Evolutionary conservation across 2,888 invertebrate species (phyloP).

Genomic region (Polydesmus complanatus): DNA sequence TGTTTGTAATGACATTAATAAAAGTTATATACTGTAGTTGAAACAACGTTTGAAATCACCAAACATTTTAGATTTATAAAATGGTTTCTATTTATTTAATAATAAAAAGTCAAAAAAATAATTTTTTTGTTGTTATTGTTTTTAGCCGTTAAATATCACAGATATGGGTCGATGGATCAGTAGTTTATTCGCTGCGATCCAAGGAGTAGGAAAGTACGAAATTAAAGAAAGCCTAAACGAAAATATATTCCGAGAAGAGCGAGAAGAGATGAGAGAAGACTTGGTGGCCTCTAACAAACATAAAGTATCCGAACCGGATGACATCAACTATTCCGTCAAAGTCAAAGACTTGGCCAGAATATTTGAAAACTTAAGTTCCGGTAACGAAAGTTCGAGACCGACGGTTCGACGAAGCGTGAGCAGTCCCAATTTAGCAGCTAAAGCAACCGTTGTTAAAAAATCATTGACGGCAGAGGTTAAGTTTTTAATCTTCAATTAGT

Average conservation of each 20-base stretch:
- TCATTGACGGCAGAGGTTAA: too few relatives aligned
- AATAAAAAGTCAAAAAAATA: too few relatives aligned
- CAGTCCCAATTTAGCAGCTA: background rate
- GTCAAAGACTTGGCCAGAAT: background rate
- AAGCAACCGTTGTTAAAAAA: background rate
- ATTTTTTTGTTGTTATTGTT: background rate
- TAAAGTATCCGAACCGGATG: background rate
- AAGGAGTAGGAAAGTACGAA: slow-evolving; percentile 7
- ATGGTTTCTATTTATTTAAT: too few relatives aligned
- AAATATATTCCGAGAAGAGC: background rate
- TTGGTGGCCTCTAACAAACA: background rate
- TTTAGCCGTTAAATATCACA: slow-evolving; percentile 10
- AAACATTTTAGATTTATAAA: too few relatives aligned
- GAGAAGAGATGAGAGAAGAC: background rate
- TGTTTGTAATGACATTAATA: too few relatives aligned
- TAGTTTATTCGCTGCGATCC: slow-evolving; percentile 17
- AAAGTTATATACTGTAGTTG: too few relatives aligned
- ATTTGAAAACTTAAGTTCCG: background rate
- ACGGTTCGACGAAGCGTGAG: background rate
- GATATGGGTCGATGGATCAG: slow-evolving; percentile 19
- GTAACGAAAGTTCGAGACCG: background rate
- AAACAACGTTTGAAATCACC: too few relatives aligned
- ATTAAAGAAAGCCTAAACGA: background rate
- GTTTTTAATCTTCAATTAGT: too few relatives aligned
- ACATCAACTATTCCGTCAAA: background rate